Base-by-base conservation (phyloP, 2,888 invertebrate genomes). In the Ophion slaviceki region DNA sequence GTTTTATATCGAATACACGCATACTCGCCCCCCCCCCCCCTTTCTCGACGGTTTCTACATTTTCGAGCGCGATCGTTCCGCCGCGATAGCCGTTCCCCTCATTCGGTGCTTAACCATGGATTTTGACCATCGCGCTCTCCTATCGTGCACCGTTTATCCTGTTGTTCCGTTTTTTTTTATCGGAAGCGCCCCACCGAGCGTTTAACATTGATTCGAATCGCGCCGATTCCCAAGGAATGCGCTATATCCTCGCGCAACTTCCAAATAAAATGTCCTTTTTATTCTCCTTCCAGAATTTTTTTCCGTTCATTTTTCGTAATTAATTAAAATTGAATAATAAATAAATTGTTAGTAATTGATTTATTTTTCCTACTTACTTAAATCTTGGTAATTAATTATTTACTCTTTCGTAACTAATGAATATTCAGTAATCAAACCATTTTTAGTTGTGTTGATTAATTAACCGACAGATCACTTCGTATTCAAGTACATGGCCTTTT, bases 31-130 rank as follows among this genome's bases (percentile, higher is more conserved):
- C 28, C 61, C 70, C 47, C 28, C 47, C 40, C 24, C 10, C 32
- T 40, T 14, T 36, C 82, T 59, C 67, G 68, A 61, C 70, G 78
- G 83, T 78, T 77, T 70, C 62, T 59, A 78, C 74, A 80, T 71
- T 77, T 77, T 71, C 70, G 84, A 71, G 70, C 59, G 84, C 80
- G 86, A 86, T 84, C 81, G 79, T 53, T 85, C 71, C 82, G 78
- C 64, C 68, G 47, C 66, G 84, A 84, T 80, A 84, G 80, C 78
- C 59, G 14, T 47, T 47, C n/a, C 17, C 66, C 64, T 79, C 72
- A 10, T 40, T 76, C 77, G 67, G 40, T 86, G 77, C 86, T 88
- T 57, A 53, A 45, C 62, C 79, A 75, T 84, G 80, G 62, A 78
- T 82, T 80, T 78, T 75, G 74, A 70, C 40, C 75, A 80, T 71